A percentile compares a stretch with the other conserved stretches of the same genome.
These are phyloP conservation scores for Ciconia maguari DNA, from an alignment of 2,113 vertebrate species.

Conservation along the genomic window DNA sequence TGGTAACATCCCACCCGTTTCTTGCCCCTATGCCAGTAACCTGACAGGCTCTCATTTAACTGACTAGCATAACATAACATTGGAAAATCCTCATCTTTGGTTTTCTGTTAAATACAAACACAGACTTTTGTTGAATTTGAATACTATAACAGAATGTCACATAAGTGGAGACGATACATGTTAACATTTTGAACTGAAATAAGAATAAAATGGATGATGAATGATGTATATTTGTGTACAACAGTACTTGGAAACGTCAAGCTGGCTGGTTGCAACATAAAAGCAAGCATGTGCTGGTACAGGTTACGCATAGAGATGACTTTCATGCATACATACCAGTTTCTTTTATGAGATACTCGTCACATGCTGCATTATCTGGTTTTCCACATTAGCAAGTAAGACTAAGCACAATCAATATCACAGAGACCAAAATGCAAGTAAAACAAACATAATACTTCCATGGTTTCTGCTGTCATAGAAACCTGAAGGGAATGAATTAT, in stretches of 20 bases:
- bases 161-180: background rate
- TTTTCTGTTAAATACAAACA: background rate
- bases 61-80: rapidly evolving
- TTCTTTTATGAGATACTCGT: slow-evolving; percentile 46
- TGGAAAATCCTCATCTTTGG: background rate
- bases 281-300: slow-evolving; percentile 23
- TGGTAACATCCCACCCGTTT: background rate
- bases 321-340: slow-evolving; percentile 36
- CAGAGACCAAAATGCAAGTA: slow-evolving; percentile 62
- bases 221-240: slow-evolving; percentile 46
- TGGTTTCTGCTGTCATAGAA: slow-evolving; percentile 64
- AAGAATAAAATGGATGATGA: slow-evolving; percentile 55
- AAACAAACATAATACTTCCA: slow-evolving; percentile 56
- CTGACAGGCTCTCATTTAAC: background rate
- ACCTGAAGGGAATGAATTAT: slow-evolving; percentile 74
- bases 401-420: slow-evolving; percentile 65
- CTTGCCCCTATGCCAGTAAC: background rate
- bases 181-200: slow-evolving; percentile 58
- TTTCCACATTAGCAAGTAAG: slow-evolving; percentile 77
- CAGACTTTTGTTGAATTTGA: background rate
- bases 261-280: background rate
- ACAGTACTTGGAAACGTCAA: slow-evolving; percentile 64
- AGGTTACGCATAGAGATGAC: slow-evolving; percentile 19
- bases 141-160: background rate
- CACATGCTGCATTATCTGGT: slow-evolving; percentile 66